These are phyloP conservation scores for Caligus rogercresseyi DNA, from an alignment of 1,140 invertebrate genomes.

Conservation along the genomic window DNA sequence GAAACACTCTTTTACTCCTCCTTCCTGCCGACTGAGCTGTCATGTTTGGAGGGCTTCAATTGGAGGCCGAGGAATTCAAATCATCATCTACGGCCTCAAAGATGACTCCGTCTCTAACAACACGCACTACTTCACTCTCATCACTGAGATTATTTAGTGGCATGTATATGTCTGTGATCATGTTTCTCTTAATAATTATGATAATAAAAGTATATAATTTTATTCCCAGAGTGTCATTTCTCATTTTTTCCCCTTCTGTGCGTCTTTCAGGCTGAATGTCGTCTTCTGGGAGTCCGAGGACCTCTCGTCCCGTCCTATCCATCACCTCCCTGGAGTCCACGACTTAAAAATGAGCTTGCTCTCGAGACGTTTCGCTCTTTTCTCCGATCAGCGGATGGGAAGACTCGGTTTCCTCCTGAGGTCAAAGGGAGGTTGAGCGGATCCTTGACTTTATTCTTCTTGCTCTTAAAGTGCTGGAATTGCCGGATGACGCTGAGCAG, in stretches of 20 bases:
- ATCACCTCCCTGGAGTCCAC: not conserved
- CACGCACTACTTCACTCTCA: not conserved
- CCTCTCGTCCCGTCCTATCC: not conserved
- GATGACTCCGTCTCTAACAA: not conserved
- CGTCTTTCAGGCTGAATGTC: not conserved
- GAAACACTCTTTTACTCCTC: not conserved
- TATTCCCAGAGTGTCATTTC: too few species aligned
- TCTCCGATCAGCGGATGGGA: not conserved
- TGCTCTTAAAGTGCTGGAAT: not conserved
- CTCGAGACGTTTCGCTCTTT: not conserved
- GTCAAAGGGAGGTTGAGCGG: not conserved
- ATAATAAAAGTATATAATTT: not conserved
- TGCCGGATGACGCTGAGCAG: not conserved
- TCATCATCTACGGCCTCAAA: not conserved
- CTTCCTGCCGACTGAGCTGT: not conserved
- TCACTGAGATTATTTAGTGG: not conserved
- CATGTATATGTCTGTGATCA: not conserved
- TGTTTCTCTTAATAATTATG: not conserved
- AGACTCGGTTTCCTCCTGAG: not conserved
- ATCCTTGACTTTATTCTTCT: not conserved
- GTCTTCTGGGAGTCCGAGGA: not conserved
- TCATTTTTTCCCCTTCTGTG: not conserved
- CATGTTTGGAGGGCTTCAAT: not conserved
- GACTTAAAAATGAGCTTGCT: not conserved
- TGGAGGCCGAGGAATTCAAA: not conserved